These are phyloP conservation scores for Drosophila prolongata DNA, from an alignment of 2,888 invertebrate genomes.

Conservation along the genomic window DNA sequence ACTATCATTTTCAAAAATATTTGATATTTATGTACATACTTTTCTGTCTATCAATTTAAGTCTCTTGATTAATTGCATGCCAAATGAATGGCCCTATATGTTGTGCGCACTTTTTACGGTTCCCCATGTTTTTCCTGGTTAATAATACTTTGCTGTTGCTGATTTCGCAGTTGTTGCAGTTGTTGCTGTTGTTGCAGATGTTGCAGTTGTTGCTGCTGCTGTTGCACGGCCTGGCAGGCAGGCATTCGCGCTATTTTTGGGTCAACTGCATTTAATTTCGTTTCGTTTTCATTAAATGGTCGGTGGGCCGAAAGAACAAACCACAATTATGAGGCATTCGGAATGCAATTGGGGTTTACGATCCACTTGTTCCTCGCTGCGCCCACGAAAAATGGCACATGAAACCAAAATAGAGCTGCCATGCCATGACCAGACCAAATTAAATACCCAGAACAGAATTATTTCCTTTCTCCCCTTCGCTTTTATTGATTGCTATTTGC, in stretches of 20 bases:
- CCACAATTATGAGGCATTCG: conserved; percentile 65
- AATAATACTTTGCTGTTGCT: conserved; percentile 16
- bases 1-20: no score
- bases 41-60: no score
- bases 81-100: conserved; percentile 5
- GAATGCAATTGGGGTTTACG: conserved; percentile 72
- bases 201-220: no score
- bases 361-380: conserved; percentile 24
- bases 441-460: conserved; percentile 7
- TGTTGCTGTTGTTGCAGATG: no score
- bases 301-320: conserved; percentile 43
- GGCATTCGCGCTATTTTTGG: conserved; percentile 58
- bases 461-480: neutral
- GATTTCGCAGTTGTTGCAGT: neutral
- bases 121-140: conserved; percentile 3
- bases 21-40: no score
- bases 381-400: conserved; percentile 25
- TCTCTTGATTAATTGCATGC: neutral
- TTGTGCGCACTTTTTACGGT: neutral
- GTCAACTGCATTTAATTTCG: conserved; percentile 74
- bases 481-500: conserved; percentile 23
- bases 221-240: conserved; percentile 31
- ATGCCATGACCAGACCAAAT: conserved; percentile 28
- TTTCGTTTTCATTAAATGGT: conserved; percentile 66
- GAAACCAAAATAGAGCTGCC: conserved; percentile 19